Conservation (phyloP, 2,888 invertebrate genomes). For the Dynastes tityus region DNA sequence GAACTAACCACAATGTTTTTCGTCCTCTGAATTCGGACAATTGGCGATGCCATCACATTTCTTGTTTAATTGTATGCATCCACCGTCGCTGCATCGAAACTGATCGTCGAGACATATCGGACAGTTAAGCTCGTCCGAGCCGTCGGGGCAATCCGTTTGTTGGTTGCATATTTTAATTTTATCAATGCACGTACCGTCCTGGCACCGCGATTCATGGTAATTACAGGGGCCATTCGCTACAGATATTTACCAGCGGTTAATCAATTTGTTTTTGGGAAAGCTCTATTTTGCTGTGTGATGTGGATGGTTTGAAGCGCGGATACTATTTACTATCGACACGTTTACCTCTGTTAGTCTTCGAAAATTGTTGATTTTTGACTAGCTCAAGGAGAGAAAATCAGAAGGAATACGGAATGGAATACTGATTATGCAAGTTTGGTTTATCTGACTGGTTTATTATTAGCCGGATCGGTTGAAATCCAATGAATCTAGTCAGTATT, state of each 20-base stretch:
- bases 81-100: conserved; percentile 75
- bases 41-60: conserved; percentile 72
- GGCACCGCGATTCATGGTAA: conserved; percentile 73
- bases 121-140: conserved; percentile 86
- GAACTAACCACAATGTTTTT: conserved; percentile 72
- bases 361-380: conserved; percentile 1
- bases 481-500: too few relatives aligned
- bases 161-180: conserved; percentile 72
- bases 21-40: conserved; percentile 75
- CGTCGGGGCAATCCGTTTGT: conserved; percentile 84
- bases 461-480: too few relatives aligned
- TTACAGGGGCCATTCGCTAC: conserved; percentile 65
- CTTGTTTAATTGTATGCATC: conserved; percentile 71
- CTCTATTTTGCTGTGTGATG: conserved; percentile 25
- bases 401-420: not conserved
- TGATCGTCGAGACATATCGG: conserved; percentile 72
- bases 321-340: not conserved
- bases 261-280: not conserved
- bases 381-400: not conserved
- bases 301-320: conserved; percentile 23
- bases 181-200: conserved; percentile 73
- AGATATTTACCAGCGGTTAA: conserved; percentile 34
- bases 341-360: not conserved
- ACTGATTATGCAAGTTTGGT: too few relatives aligned
- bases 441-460: too few relatives aligned